phyloP scores from a whole-genome alignment of 1,140 invertebrate genomes.

The Zeugodacus cucurbitae region DNA sequence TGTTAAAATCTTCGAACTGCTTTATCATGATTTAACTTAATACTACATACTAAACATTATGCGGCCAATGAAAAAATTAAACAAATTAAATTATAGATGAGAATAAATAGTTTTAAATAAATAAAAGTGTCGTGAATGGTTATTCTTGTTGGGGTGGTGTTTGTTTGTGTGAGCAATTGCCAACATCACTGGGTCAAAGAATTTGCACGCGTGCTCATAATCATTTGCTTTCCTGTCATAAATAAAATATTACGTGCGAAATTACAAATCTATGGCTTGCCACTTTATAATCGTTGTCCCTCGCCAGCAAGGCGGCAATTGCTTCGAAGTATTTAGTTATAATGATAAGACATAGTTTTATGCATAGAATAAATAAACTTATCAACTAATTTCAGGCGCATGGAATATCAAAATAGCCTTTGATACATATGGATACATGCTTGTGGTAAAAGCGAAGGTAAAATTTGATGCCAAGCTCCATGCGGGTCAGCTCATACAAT shows the following conservation, averaged over 20 bases:
- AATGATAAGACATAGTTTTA: conserved; percentile 18
- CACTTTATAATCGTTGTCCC: conserved; percentile 41
- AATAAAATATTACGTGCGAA: not conserved
- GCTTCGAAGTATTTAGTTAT: conserved; percentile 40
- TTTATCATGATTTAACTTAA: not conserved
- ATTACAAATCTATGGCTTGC: not conserved
- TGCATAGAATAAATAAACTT: conserved; percentile 32
- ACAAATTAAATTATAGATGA: conserved; percentile 11
- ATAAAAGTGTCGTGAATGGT: not conserved
- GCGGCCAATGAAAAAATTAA: not conserved
- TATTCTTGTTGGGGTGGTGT: not conserved
- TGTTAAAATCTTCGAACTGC: not conserved
- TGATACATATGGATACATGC: not conserved
- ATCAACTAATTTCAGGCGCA: not conserved
- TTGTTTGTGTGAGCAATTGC: conserved; percentile 49
- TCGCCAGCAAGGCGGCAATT: conserved; percentile 66
- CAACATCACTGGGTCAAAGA: conserved; percentile 63
- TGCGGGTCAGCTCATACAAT: not conserved
- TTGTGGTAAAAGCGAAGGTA: not conserved
- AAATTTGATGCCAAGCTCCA: not conserved
- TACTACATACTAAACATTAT: not conserved
- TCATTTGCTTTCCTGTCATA: not conserved
- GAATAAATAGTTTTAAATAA: conserved; percentile 55
- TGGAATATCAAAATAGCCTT: not conserved
- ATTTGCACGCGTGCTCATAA: not conserved